phyloP scores from a whole-genome alignment of 2,797 vertebrate species.

The Remorina albescens region DNA sequence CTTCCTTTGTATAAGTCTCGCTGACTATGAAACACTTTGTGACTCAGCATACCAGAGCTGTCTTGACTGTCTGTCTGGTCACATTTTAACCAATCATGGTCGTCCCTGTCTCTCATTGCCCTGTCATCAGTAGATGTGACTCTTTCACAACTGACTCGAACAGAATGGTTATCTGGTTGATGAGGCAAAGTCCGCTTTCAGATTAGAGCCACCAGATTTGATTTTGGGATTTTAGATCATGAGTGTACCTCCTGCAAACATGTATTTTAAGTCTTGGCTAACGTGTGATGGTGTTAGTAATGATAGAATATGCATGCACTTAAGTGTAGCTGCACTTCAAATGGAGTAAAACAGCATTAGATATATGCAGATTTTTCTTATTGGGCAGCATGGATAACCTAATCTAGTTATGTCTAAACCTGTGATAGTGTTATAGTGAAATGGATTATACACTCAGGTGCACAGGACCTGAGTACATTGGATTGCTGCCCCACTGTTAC shows the following conservation, averaged over 20 bases:
- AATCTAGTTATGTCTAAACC: background rate
- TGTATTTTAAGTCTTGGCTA: background rate
- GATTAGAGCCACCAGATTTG: conserved; percentile 11
- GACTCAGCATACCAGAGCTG: background rate
- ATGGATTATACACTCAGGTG: background rate
- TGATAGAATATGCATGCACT: background rate
- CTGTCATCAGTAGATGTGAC: conserved; percentile 39
- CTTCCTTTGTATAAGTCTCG: background rate
- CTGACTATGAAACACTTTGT: too few species aligned
- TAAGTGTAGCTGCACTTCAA: background rate
- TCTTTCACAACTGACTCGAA: conserved; percentile 49
- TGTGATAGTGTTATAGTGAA: background rate
- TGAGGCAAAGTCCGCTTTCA: conserved; percentile 56
- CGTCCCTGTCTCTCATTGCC: background rate
- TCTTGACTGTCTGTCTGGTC: background rate
- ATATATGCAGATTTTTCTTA: background rate
- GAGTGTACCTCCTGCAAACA: conserved; percentile 1
- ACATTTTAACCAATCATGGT: background rate
- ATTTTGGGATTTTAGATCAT: conserved; percentile 11
- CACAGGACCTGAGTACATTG: too few species aligned
- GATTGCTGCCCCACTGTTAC: too few species aligned
- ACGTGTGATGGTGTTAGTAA: background rate
- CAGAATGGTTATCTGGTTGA: conserved; percentile 22
- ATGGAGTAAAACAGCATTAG: background rate
- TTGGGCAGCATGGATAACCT: too few species aligned